Conservation (phyloP, 2,888 invertebrate genomes). For the Aspidiotus destructor region DNA sequence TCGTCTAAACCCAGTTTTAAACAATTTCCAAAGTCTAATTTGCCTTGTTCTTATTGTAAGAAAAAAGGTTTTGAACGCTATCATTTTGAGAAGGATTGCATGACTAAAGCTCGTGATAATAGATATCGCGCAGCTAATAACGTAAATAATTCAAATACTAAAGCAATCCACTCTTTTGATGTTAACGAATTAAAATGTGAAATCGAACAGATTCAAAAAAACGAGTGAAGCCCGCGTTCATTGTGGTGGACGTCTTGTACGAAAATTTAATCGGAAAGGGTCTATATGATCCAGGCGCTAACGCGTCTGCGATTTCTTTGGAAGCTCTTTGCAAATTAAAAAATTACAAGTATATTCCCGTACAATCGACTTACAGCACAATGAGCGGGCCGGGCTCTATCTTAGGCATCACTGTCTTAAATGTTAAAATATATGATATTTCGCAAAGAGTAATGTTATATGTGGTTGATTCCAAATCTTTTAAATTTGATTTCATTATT, state of each 20-base stretch:
- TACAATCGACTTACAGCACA: not conserved
- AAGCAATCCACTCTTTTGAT: not conserved
- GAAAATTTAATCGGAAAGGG: not conserved
- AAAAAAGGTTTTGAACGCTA: too few species aligned
- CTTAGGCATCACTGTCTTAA: not conserved
- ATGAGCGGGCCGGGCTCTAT: not conserved
- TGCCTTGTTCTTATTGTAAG: too few species aligned
- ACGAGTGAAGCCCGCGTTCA: not conserved
- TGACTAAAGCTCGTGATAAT: too few species aligned
- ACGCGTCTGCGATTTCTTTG: not conserved
- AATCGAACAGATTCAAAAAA: not conserved
- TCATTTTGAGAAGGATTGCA: too few species aligned
- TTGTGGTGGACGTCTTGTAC: not conserved
- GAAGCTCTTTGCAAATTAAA: not conserved
- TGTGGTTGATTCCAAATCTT: not conserved
- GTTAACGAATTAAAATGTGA: not conserved
- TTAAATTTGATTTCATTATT: not conserved
- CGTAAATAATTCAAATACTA: not conserved
- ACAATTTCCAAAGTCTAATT: too few species aligned
- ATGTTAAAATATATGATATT: not conserved
- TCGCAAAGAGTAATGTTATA: not conserved
- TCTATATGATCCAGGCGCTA: not conserved
- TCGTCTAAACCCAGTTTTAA: too few species aligned
- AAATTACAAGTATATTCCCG: not conserved
- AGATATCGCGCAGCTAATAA: too few species aligned